Evolutionary conservation across 1,140 invertebrate species (phyloP).

Genomic region (Amyelois transitella): DNA sequence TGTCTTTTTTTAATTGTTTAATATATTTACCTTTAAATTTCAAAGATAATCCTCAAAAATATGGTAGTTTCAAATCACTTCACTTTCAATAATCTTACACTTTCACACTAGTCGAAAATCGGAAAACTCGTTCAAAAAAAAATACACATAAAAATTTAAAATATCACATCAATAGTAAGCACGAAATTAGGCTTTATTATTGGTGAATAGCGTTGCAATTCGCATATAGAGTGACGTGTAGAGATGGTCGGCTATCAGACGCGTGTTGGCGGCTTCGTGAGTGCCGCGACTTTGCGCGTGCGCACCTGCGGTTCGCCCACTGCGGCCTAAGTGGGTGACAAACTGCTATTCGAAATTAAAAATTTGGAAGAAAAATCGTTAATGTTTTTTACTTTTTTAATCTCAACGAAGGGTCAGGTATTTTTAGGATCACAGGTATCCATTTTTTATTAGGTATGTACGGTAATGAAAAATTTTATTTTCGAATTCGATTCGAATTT

Average conservation of each 20-base stretch:
- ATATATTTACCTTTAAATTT: neutral
- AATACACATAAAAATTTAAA: neutral
- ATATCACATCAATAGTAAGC: neutral
- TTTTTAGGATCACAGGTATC: too few species aligned
- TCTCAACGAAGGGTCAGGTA: neutral
- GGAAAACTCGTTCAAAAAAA: constrained; percentile 7
- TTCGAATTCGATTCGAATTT: too few species aligned
- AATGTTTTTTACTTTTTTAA: neutral
- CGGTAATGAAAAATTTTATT: too few species aligned
- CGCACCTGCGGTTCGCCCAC: constrained; percentile 24
- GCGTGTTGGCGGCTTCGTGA: constrained; percentile 40
- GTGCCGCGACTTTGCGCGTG: constrained; percentile 41
- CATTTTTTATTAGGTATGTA: too few species aligned
- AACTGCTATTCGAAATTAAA: constrained; percentile 4
- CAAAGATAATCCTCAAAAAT: neutral
- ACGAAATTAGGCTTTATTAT: constrained; percentile 1
- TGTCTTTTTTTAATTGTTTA: neutral
- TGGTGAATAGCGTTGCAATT: constrained; percentile 20
- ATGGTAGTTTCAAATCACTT: neutral
- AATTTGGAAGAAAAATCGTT: neutral
- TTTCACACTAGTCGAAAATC: constrained; percentile 4
- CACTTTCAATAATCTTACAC: neutral
- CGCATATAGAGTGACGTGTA: constrained; percentile 4
- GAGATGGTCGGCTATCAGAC: constrained; percentile 25
- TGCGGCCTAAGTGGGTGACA: constrained; percentile 38